Conservation (phyloP, 2,888 invertebrate species). For the Meliscaeva auricollis region DNA sequence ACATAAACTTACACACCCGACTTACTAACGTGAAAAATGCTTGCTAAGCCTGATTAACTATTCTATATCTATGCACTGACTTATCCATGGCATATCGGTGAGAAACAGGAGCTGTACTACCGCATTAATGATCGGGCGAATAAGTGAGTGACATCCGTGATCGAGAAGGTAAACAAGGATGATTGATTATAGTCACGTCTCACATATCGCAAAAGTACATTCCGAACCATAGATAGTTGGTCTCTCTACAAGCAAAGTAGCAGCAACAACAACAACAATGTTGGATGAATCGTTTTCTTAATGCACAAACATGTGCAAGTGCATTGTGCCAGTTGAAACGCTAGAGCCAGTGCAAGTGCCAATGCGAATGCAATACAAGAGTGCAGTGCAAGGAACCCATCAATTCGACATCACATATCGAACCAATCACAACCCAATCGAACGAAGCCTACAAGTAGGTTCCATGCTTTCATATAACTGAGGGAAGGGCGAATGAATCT, state of each 20-base stretch:
- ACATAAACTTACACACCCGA: slow-evolving; percentile 15
- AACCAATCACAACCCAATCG: slow-evolving; percentile 30
- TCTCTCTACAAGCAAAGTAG: neutral
- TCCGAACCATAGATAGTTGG: slow-evolving; percentile 14
- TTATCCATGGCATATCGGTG: slow-evolving; percentile 22
- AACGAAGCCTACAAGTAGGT: neutral
- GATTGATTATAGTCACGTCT: slow-evolving; percentile 45
- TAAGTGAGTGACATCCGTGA: slow-evolving; percentile 46
- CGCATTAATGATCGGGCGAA: slow-evolving; percentile 42
- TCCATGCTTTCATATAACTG: neutral
- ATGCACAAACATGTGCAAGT: slow-evolving; percentile 22
- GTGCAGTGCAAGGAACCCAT: slow-evolving; percentile 15
- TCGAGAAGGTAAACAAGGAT: slow-evolving; percentile 43
- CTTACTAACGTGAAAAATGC: slow-evolving; percentile 26
- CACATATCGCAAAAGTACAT: slow-evolving; percentile 28
- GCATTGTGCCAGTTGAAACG: neutral
- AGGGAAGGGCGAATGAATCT: slow-evolving; percentile 35
- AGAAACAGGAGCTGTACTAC: slow-evolving; percentile 46
- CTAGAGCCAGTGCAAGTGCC: slow-evolving; percentile 5
- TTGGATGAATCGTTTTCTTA: slow-evolving; percentile 25
- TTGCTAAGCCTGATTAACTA: slow-evolving; percentile 25
- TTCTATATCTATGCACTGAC: neutral
- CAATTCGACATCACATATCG: slow-evolving; percentile 28
- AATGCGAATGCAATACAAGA: neutral
- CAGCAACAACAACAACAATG: neutral